A percentile compares a stretch with the other conserved stretches of the same genome.
phyloP scores from a whole-genome alignment of 2,888 invertebrate species.

The Nemotelus pantherinus region DNA sequence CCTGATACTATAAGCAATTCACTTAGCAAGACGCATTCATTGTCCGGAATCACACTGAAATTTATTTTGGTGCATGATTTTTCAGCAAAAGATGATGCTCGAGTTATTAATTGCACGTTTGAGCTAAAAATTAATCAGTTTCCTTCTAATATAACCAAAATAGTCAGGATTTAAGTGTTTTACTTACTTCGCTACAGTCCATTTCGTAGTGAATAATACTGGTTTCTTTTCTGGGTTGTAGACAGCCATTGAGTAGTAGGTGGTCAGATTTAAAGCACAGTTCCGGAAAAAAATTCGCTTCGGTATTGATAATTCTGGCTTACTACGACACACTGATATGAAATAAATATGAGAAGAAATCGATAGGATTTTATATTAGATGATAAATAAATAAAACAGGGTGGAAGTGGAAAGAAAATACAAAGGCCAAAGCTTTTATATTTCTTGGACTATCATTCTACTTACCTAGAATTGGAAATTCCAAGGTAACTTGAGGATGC shows the following conservation, averaged over 20 bases:
- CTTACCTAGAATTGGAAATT: conserved; percentile 41
- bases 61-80: conserved; percentile 3
- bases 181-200: neutral
- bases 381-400: neutral
- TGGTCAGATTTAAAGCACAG: conserved; percentile 23
- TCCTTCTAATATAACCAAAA: neutral
- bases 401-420: neutral
- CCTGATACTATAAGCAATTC: conserved; percentile 26
- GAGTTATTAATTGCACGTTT: neutral
- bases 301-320: neutral
- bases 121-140: neutral
- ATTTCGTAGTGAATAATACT: conserved; percentile 4
- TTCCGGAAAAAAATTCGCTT: conserved; percentile 23
- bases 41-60: neutral
- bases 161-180: neutral
- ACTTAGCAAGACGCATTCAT: conserved; percentile 30
- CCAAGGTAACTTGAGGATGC: conserved; percentile 44
- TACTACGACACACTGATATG: neutral
- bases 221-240: conserved; percentile 26
- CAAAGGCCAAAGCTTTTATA: neutral
- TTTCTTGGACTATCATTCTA: neutral
- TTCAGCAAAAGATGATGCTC: neutral
- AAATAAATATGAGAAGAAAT: too few relatives aligned
- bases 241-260: conserved; percentile 38
- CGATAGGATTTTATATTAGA: too few relatives aligned